phyloP scores from a whole-genome alignment of 1,140 invertebrate species.

The Zaprionus taronus region DNA sequence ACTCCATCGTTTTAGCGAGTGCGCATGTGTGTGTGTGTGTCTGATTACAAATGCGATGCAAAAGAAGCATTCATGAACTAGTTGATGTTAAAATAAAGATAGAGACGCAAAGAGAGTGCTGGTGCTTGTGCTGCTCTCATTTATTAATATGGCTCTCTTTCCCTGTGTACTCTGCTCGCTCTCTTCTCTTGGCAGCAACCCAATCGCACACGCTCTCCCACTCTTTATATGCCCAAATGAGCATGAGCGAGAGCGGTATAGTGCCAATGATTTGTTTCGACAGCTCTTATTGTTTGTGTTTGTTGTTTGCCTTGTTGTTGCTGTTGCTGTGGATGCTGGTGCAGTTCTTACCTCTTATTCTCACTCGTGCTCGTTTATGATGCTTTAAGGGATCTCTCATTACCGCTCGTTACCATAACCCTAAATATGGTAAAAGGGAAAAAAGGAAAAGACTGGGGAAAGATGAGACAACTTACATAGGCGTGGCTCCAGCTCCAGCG shows the following conservation, averaged over 20 bases:
- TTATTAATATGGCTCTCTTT: not conserved
- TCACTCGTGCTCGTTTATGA: slow-evolving; percentile 57
- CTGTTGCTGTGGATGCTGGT: slow-evolving; percentile 63
- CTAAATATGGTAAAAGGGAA: slow-evolving; percentile 49
- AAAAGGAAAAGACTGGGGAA: slow-evolving; percentile 33
- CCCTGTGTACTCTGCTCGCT: not conserved
- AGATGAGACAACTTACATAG: slow-evolving; percentile 55
- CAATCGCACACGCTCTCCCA: not conserved
- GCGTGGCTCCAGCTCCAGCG: slow-evolving; percentile 58
- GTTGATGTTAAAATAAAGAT: not conserved
- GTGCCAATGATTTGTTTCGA: slow-evolving; percentile 69
- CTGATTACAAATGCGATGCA: slow-evolving; percentile 7
- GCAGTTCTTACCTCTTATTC: slow-evolving; percentile 37
- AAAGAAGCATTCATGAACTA: not conserved
- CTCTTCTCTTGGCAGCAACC: not conserved
- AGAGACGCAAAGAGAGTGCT: not conserved
- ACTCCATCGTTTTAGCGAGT: not conserved
- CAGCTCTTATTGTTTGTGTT: slow-evolving; percentile 62
- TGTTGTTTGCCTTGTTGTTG: slow-evolving; percentile 29
- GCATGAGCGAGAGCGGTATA: slow-evolving; percentile 59
- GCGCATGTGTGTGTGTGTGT: not conserved
- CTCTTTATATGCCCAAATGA: slow-evolving; percentile 17
- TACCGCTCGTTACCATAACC: slow-evolving; percentile 57
- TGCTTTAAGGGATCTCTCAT: slow-evolving; percentile 38
- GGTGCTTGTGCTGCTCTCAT: not conserved